Conservation (phyloP, 2,113 vertebrate species). For the Coregonus clupeaformis region DNA sequence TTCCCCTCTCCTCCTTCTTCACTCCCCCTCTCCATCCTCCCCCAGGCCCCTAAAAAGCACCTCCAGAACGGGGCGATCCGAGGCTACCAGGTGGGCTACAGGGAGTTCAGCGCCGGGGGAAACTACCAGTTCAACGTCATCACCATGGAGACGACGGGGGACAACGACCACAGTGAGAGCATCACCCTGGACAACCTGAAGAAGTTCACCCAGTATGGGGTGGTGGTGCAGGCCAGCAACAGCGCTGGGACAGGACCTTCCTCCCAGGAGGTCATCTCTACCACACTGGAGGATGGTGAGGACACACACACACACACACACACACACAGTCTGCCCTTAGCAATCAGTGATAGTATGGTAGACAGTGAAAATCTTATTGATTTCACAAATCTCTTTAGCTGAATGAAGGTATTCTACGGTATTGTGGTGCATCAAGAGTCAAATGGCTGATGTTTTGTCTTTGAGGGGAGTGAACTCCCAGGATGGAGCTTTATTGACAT, state of each 20-base stretch:
- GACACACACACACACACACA: background rate
- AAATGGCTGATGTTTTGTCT: background rate
- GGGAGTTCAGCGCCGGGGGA: constrained; percentile 92
- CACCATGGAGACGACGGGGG: constrained; percentile 92
- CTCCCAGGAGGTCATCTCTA: constrained; percentile 94
- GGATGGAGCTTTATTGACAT: background rate
- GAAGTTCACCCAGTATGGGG: constrained; percentile 97
- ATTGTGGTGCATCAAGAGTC: background rate
- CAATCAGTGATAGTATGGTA: background rate
- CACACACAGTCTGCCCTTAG: too few species aligned
- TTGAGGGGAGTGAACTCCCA: background rate
- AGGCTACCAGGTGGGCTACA: constrained; percentile 96
- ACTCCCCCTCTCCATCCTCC: background rate
- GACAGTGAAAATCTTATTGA: background rate
- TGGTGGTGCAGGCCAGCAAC: constrained; percentile 97
- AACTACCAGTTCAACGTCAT: constrained; percentile 98
- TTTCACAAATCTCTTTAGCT: too few species aligned
- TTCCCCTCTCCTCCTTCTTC: background rate
- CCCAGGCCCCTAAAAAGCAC: constrained; percentile 90
- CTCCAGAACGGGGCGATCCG: constrained; percentile 95
- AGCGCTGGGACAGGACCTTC: constrained; percentile 94
- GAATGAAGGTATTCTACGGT: background rate
- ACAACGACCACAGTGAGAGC: constrained; percentile 93
- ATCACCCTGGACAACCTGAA: constrained; percentile 94
- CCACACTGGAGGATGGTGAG: constrained; percentile 95